Evolutionary conservation across 2,797 vertebrate genomes (phyloP), one percentile per base, ranked within the genome.

Genomic region (Lagodon rhomboides): DNA sequence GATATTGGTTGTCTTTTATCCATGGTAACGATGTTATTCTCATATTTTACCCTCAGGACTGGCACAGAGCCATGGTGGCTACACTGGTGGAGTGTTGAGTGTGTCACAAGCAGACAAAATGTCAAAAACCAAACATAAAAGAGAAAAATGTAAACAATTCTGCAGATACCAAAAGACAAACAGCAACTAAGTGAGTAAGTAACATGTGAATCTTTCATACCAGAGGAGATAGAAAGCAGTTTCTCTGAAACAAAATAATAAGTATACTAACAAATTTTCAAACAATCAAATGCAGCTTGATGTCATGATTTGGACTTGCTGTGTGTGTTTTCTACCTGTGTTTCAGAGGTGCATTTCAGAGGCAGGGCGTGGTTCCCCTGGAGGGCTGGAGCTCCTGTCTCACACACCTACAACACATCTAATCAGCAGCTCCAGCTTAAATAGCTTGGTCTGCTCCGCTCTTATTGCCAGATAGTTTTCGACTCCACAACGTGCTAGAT

Each of bases 21-120:
- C 5, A 16, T 5, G 16, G 41, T 41, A 30, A 74, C 90, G 86
- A 92, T 77, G 79, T 90, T 67, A 86, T 71, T 77, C 66, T 56
- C 22, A 71, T 76, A 50, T 70, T 65, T 68, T 77, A 74, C 25
- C 71, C 25, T 68, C 17, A 20, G 25, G 49, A 75, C 27, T 25
- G 27, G 17, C 56, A 62, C 41, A 41, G 10, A n/a, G 58, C n/a
- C 5, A 38, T 7, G 9, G 30, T 1, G 2, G 46, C 18, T 59
- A 15, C 15, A 22, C 6, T 63, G 17, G 38, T 38, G 38, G 38
- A 11, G 10, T 38, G 38, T 38, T 38, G 38, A 38, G 38, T 38
- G 38, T 11, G 38, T 38, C 38, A 38, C 38, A 11, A 11, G 38
- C 34, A 34, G 34, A 34, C 34, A 34, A 34, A 34, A 8, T 34